Conservation (phyloP, 2,888 invertebrate species). For the Automeris io region DNA sequence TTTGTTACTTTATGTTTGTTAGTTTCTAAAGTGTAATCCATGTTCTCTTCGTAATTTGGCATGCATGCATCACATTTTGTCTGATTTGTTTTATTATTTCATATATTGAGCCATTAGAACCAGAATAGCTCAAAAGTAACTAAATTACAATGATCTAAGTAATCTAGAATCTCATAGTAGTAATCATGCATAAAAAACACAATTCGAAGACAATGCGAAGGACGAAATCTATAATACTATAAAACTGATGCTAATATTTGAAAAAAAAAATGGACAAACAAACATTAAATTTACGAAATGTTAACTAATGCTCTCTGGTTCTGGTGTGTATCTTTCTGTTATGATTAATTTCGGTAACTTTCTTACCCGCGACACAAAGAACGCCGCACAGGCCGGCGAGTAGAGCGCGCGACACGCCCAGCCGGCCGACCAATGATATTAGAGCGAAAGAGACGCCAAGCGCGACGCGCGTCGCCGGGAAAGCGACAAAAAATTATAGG, state of each 20-base stretch:
- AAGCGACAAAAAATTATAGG: conserved; percentile 60
- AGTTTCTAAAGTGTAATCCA: background rate
- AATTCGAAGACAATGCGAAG: too few species aligned
- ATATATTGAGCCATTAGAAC: too few species aligned
- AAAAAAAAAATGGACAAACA: too few species aligned
- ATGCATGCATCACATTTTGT: conserved; percentile 28
- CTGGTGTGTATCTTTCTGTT: conserved; percentile 36
- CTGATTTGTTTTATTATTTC: background rate
- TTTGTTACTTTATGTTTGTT: too few species aligned
- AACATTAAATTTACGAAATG: too few species aligned
- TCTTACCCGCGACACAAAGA: conserved; percentile 32
- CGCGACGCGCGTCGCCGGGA: conserved; percentile 43
- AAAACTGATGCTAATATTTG: too few species aligned
- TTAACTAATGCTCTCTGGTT: conserved; percentile 26
- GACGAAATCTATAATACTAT: too few species aligned
- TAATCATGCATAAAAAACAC: too few species aligned
- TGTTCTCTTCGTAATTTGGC: conserved; percentile 11
- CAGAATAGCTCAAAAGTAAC: too few species aligned
- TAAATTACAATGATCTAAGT: too few species aligned
- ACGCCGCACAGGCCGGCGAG: conserved; percentile 48
- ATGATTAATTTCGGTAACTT: conserved; percentile 30
- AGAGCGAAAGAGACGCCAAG: conserved; percentile 31
- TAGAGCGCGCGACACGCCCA: conserved; percentile 38
- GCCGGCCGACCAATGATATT: conserved; percentile 31
- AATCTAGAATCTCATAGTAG: too few species aligned